Percentiles rank a stretch among this genome's conserved stretches.
Evolutionary conservation across 2,888 invertebrate species (phyloP).

Genomic region (Ceramica pisi): DNA sequence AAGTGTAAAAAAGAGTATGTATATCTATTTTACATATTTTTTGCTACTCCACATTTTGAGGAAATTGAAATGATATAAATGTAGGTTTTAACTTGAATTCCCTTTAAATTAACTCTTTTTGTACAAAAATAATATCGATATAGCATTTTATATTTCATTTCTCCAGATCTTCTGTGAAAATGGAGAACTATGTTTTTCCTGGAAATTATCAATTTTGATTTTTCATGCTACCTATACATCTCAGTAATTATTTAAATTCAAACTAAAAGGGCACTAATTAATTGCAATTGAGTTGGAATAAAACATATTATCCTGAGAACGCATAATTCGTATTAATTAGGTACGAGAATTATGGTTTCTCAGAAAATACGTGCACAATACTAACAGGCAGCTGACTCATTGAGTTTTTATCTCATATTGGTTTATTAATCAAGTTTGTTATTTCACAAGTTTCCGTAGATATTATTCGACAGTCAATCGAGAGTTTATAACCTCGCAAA

Average conservation of each 20-base stretch:
- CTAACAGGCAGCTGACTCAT: not conserved
- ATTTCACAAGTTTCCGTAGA: no score
- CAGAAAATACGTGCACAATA: not conserved
- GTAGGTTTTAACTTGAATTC: not conserved
- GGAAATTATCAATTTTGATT: not conserved
- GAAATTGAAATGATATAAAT: not conserved
- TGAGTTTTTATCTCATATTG: not conserved
- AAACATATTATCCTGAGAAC: conserved; percentile 8
- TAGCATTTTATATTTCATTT: not conserved
- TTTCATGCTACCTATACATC: not conserved
- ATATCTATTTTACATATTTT: not conserved
- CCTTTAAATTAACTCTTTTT: no score
- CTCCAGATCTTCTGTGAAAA: not conserved
- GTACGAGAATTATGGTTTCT: conserved; percentile 9
- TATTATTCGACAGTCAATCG: no score
- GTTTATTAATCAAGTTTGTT: no score
- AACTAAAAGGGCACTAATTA: conserved; percentile 8
- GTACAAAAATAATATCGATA: not conserved
- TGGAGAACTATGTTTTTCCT: not conserved
- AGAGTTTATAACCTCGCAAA: no score
- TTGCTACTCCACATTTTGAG: not conserved
- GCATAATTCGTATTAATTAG: conserved; percentile 21
- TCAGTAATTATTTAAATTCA: conserved; percentile 13
- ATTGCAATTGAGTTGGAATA: conserved; percentile 6
- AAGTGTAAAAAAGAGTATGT: conserved; percentile 1